Conservation (phyloP, 2,113 vertebrate species). For the Ammospiza nelsoni region DNA sequence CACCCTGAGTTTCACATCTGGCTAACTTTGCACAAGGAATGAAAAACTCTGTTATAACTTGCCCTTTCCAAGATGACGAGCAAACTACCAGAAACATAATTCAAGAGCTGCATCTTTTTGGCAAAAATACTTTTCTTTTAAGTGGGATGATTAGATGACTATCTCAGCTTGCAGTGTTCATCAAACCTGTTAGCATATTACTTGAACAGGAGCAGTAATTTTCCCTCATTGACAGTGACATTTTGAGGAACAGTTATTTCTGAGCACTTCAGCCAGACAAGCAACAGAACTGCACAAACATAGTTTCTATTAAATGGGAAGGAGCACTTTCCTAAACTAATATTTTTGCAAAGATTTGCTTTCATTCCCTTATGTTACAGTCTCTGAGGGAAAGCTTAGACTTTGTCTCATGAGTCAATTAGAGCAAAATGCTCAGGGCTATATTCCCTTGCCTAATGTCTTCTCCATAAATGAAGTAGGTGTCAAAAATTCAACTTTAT, state of each 20-base stretch:
- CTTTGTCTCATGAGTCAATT: not conserved
- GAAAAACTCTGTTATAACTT: not conserved
- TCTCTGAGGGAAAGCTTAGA: not conserved
- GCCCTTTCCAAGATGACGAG: not conserved
- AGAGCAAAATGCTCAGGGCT: not conserved
- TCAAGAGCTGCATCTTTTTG: not conserved
- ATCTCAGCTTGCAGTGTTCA: not conserved
- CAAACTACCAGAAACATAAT: not conserved
- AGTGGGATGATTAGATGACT: not conserved
- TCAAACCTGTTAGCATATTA: not conserved
- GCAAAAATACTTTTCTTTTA: not conserved
- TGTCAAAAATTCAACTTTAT: not conserved
- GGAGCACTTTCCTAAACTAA: not conserved
- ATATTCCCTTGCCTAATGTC: not conserved
- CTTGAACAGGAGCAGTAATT: not conserved
- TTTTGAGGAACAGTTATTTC: not conserved
- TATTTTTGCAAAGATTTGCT: not conserved
- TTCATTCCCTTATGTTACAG: not conserved
- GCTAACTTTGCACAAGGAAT: not conserved
- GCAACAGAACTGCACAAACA: not conserved
- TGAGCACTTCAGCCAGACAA: not conserved
- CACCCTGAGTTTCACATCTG: not conserved
- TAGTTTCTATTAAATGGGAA: not conserved
- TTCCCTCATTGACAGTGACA: not conserved
- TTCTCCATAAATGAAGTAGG: not conserved